These are phyloP conservation scores for Catagonus wagneri DNA, from an alignment of 2,113 vertebrate genomes.

Conservation along the genomic window DNA sequence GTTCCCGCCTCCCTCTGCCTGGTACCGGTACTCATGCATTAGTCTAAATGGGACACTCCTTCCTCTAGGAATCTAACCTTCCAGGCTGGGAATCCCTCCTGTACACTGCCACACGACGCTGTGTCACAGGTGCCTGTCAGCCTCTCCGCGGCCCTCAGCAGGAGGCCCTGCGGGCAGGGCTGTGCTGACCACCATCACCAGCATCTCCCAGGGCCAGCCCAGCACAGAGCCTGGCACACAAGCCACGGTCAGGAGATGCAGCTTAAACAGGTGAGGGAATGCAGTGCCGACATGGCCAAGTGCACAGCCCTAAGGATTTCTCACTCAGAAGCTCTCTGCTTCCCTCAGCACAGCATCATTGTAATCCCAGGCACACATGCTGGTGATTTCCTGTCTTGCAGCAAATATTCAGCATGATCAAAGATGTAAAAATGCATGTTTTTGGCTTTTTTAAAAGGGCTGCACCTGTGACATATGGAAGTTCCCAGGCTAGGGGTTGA, in stretches of 20 bases:
- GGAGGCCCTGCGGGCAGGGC: background rate
- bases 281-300: accelerated
- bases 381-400: background rate
- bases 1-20: background rate
- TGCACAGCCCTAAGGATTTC: background rate
- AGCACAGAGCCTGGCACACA: accelerated
- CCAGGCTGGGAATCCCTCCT: background rate
- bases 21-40: too few relatives aligned
- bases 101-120: background rate
- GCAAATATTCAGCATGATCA: background rate
- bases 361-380: background rate
- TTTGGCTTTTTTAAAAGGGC: too few relatives aligned
- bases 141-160: background rate
- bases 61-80: background rate
- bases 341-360: too few relatives aligned
- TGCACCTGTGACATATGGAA: too few relatives aligned
- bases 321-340: accelerated
- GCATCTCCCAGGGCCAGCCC: accelerated
- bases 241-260: background rate
- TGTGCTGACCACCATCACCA: accelerated
- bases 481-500: too few relatives aligned
- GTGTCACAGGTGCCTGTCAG: too few relatives aligned
- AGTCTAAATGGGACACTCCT: background rate
- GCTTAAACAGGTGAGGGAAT: background rate
- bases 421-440: background rate